A percentile compares a stretch with the other conserved stretches of the same genome.
phyloP scores from a whole-genome alignment of 2,113 vertebrate species.

The Raja brachyura region DNA sequence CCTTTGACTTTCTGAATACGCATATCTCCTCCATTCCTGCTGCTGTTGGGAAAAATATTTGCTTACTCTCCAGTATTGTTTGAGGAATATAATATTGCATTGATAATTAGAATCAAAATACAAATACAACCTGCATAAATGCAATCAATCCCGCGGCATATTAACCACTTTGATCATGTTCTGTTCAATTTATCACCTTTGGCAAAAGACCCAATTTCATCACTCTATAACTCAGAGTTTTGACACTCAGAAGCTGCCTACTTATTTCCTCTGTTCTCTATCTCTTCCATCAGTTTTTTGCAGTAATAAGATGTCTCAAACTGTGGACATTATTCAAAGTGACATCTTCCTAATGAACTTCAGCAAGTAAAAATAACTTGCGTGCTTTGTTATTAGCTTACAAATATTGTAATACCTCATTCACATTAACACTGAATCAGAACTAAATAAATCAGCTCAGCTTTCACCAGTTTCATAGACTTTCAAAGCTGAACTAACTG shows the following conservation, averaged over 20 bases:
- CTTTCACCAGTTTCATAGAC: slow-evolving; percentile 1
- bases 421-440: background rate
- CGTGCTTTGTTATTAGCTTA: background rate
- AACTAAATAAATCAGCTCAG: background rate
- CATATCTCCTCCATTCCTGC: background rate
- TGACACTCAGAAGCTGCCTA: background rate
- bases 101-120: slow-evolving; percentile 9
- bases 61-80: background rate
- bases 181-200: background rate
- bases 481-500: background rate
- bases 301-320: background rate
- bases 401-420: background rate
- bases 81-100: background rate
- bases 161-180: background rate
- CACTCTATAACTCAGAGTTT: background rate
- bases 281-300: background rate
- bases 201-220: background rate
- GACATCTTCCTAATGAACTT: background rate
- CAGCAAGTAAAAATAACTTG: background rate
- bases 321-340: background rate
- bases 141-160: background rate
- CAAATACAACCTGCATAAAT: background rate
- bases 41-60: background rate
- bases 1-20: background rate
- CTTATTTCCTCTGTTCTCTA: background rate